Conservation (phyloP, 2,113 vertebrate species). For the Dissostichus mawsoni region DNA sequence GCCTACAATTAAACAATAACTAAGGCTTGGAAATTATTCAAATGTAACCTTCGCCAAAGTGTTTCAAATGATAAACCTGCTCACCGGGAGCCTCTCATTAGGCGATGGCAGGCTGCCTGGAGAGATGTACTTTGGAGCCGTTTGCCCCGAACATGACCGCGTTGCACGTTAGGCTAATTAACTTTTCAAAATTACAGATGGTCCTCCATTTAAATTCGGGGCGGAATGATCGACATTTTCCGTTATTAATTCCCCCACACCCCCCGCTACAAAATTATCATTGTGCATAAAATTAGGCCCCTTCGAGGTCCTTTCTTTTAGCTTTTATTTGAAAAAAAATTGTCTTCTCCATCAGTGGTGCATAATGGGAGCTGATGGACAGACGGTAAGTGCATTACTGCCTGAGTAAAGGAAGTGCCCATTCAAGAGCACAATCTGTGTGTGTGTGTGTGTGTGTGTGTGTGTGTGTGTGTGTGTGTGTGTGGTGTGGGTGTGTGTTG, state of each 20-base stretch:
- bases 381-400: slow-evolving; percentile 42
- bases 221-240: slow-evolving; percentile 66
- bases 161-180: slow-evolving; percentile 78
- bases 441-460: slow-evolving; percentile 14
- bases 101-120: slow-evolving; percentile 77
- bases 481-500: too few relatives aligned
- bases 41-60: slow-evolving; percentile 79
- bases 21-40: slow-evolving; percentile 73
- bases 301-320: neutral
- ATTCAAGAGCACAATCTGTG: slow-evolving; percentile 56
- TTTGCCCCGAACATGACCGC: slow-evolving; percentile 81
- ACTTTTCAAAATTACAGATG: slow-evolving; percentile 82
- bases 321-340: slow-evolving; percentile 12
- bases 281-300: slow-evolving; percentile 44
- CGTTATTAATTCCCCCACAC: slow-evolving; percentile 61
- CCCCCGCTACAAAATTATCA: slow-evolving; percentile 39
- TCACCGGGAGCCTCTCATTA: slow-evolving; percentile 79
- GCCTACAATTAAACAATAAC: slow-evolving; percentile 70
- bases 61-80: slow-evolving; percentile 67
- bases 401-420: slow-evolving; percentile 54
- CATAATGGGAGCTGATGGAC: slow-evolving; percentile 55
- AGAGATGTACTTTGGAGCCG: slow-evolving; percentile 78
- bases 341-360: slow-evolving; percentile 29
- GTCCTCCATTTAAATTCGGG: slow-evolving; percentile 73
- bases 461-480: slow-evolving; percentile 7